These are phyloP conservation scores for Enteromius viviparus DNA, from an alignment of 2,797 vertebrate species.

Conservation along the genomic window DNA sequence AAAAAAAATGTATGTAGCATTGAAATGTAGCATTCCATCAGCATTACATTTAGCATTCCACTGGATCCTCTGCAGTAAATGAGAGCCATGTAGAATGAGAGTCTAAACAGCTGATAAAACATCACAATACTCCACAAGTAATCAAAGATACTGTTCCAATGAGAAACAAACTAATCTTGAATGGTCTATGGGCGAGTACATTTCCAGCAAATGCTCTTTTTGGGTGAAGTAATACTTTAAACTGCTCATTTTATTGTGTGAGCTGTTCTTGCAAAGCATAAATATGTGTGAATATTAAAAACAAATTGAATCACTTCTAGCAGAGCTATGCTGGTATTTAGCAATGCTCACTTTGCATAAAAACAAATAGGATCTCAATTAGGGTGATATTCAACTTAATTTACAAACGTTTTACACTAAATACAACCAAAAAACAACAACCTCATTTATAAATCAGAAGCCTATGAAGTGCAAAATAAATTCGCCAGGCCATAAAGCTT, in stretches of 20 bases:
- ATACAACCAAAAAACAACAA: background rate
- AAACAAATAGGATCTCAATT: background rate
- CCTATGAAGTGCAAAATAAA: background rate
- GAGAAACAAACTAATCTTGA: background rate
- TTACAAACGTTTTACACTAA: background rate
- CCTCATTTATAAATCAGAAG: background rate
- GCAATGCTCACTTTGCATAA: background rate
- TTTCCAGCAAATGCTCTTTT: background rate
- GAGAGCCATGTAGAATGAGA: background rate
- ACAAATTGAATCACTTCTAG: background rate
- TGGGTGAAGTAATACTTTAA: background rate
- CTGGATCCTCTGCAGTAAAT: background rate
- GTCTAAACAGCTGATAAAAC: background rate
- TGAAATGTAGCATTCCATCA: no score
- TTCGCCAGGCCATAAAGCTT: background rate
- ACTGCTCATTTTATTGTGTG: background rate
- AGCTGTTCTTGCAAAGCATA: background rate
- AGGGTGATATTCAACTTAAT: background rate
- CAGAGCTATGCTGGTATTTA: constrained; percentile 3
- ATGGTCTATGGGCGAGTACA: background rate
- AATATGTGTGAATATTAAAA: background rate
- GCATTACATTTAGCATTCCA: background rate
- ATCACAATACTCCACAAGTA: background rate
- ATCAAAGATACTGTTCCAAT: background rate
- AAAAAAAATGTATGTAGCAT: background rate